Base-by-base conservation (phyloP, 2,888 invertebrate species). In the Drosophila meridionalis region DNA sequence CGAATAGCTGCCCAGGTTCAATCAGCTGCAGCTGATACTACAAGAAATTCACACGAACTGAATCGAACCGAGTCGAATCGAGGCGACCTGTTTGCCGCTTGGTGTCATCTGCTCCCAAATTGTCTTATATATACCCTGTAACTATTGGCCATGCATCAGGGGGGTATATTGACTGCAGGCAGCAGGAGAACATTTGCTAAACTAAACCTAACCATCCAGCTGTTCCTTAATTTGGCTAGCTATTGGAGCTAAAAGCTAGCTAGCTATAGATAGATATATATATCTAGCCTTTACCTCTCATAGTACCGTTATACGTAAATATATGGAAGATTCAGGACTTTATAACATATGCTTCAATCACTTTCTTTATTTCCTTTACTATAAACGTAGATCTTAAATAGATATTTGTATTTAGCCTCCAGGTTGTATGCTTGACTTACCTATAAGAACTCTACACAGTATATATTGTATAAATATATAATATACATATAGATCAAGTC, bases 41-140 rank as follows among this genome's bases (percentile, higher is more conserved):
- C 30, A 14, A 38, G 59, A 66, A 83, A 64, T 71, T 83, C 83
- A 83, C 83, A 86, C 83, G 80, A 83, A 70, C 43, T 66, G 43
- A n/a, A 36, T 7, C n/a, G 9, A 50, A n/a, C 2, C 50, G n/a
- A 30, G 7, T 4, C 7, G 30, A 30, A 6, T 58, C 55, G 64
- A 75, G 68, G 69, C 81, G 76, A 76, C 66, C 71, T 69, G 78
- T 69, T 67, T 75, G 75, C 53, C 43, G 42, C 64, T 76, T 75
- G 80, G 80, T 80, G 78, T 80, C 78, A 80, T 80, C 80, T 78
- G 47, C 79, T 69, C 77, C 38, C 30, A 20, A 55, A 38, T 11
- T 28, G 56, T 30, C 56, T 40, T 28, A 7, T 1, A 34, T 34
- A 34, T 34, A 52, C 52, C 52, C 52, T 52, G 20, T 1, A 20